Conservation (phyloP, 1,140 invertebrate genomes). For the Macrotrachela quadricornifera region DNA sequence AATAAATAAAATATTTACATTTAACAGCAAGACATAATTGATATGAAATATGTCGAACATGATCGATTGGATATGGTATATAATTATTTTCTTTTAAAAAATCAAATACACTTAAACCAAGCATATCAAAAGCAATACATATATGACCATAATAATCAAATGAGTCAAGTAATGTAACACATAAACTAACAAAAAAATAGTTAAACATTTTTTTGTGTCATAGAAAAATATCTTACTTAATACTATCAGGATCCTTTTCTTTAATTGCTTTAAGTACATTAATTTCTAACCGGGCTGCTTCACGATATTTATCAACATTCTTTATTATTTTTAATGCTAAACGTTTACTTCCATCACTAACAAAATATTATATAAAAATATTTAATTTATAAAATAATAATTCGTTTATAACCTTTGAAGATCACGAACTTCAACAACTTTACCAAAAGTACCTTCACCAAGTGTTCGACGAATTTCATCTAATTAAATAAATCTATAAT, state of each 20-base stretch:
- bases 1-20: slow-evolving; percentile 34
- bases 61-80: slow-evolving; percentile 84
- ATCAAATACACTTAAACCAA: slow-evolving; percentile 95
- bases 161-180: slow-evolving; percentile 94
- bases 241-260: slow-evolving; percentile 71
- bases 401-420: slow-evolving; percentile 46
- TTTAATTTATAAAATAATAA: not conserved
- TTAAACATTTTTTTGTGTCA: too few species aligned
- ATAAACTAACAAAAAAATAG: slow-evolving; percentile 37
- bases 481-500: slow-evolving; percentile 41
- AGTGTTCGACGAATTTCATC: slow-evolving; percentile 93
- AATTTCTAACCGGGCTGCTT: slow-evolving; percentile 94
- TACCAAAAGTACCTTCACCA: slow-evolving; percentile 98
- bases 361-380: not conserved
- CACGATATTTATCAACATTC: slow-evolving; percentile 97
- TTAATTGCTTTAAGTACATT: slow-evolving; percentile 88
- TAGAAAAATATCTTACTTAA: slow-evolving; percentile 80
- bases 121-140: slow-evolving; percentile 96
- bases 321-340: slow-evolving; percentile 97
- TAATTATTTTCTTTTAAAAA: slow-evolving; percentile 99
- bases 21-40: slow-evolving; percentile 89
- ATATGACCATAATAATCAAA: slow-evolving; percentile 98
- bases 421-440: slow-evolving; percentile 95
- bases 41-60: slow-evolving; percentile 89
- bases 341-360: slow-evolving; percentile 12